Conservation (phyloP, 2,888 invertebrate genomes). For the Diplazon laetatorius region DNA sequence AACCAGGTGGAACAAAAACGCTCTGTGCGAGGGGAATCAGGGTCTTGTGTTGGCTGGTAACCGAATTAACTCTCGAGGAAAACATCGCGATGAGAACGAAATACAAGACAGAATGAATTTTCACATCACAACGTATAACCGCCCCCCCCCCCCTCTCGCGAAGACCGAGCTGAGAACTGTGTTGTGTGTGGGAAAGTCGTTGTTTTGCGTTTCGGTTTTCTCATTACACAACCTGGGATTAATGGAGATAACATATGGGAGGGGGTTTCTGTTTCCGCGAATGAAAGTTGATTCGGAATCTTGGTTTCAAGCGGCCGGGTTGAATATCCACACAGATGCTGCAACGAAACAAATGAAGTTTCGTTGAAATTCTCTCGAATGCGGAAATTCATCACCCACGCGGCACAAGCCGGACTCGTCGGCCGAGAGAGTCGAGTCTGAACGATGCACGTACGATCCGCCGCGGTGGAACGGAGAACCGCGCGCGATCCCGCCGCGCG, state of each 20-base stretch:
- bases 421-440: slow-evolving; percentile 5
- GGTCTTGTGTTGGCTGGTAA: slow-evolving; percentile 28
- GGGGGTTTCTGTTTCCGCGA: no score
- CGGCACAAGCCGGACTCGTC: no score
- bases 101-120: slow-evolving; percentile 26
- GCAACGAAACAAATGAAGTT: slow-evolving; percentile 24
- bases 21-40: neutral
- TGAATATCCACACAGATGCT: no score
- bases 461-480: neutral
- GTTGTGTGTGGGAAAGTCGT: neutral
- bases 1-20: neutral
- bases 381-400: slow-evolving; percentile 57
- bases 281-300: slow-evolving; percentile 45
- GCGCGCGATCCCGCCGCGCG: neutral
- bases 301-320: slow-evolving; percentile 25
- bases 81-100: slow-evolving; percentile 15
- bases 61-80: slow-evolving; percentile 42
- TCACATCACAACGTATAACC: neutral
- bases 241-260: slow-evolving; percentile 34
- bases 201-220: slow-evolving; percentile 30
- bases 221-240: slow-evolving; percentile 41
- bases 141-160: no score
- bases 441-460: slow-evolving; percentile 35
- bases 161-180: no score
- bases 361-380: slow-evolving; percentile 28